These are phyloP conservation scores for Poicephalus meyeri DNA, from an alignment of 2,113 vertebrate species.

Conservation along the genomic window DNA sequence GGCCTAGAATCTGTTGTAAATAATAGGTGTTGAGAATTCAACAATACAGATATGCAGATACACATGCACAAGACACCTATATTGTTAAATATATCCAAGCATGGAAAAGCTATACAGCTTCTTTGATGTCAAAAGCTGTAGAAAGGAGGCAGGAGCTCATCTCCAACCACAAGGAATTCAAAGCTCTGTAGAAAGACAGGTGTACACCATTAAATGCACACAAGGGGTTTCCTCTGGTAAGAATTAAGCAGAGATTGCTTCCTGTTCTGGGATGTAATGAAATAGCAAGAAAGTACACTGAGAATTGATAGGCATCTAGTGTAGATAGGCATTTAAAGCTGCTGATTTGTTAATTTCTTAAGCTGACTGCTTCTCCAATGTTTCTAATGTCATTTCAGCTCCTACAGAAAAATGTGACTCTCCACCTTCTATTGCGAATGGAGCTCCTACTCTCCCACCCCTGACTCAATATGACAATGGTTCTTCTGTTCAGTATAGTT, in stretches of 20 bases:
- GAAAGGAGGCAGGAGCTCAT: background rate
- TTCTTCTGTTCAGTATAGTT: constrained; percentile 69
- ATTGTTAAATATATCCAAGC: background rate
- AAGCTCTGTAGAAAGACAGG: background rate
- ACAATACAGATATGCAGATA: background rate
- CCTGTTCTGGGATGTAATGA: background rate
- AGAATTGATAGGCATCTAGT: background rate
- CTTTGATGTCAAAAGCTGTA: background rate
- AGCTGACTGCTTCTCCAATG: background rate
- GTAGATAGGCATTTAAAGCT: background rate
- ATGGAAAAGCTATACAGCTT: background rate
- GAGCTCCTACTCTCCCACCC: background rate
- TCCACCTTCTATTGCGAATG: constrained; percentile 72
- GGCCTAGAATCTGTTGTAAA: background rate
- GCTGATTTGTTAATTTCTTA: background rate
- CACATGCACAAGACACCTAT: background rate
- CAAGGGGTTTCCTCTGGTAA: background rate
- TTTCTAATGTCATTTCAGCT: constrained; percentile 7
- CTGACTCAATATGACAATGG: constrained; percentile 58
- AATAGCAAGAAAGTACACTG: background rate
- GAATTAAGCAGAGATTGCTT: background rate
- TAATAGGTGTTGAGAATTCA: background rate
- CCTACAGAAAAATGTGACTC: constrained; percentile 50
- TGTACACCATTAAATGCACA: background rate
- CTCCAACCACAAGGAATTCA: background rate